Evolutionary conservation across 2,888 invertebrate species (phyloP), one percentile per base, ranked within the genome.

Genomic region (Papilio demoleus): DNA sequence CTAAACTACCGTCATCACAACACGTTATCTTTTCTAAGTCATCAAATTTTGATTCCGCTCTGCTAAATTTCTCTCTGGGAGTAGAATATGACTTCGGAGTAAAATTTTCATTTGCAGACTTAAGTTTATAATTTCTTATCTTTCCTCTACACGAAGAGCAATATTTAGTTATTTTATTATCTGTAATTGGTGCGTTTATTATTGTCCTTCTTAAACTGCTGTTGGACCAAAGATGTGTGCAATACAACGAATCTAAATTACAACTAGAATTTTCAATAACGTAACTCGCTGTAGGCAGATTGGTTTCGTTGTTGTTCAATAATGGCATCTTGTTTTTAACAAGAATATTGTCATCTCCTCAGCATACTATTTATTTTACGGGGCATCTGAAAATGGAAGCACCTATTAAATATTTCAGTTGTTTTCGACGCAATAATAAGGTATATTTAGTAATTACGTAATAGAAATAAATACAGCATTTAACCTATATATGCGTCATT

Each of bases 141-240:
- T 92, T 92, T 65, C 90, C 90, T 74, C 81, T 87, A 77, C 91
- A 92, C 8, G 87, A 85, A 70, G 88, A 88, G 74, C 92, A 92
- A 75, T 90, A 86, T 76, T 86, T 87, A 70, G 86, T 83, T 58
- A 78, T 77, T 81, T 81, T 85, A 68, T 77, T 83, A 68, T 90
- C 82, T 65, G 76, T 78, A 72, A 76, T 74, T 53, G 85, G 81
- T 69, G 81, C 79, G 75, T 83, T 82, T 74, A 90, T 76, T 65
- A 88, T 81, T 61, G 83, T 82, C 74, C 81, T 86, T 75, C 88
- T 82, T 71, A 88, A 78, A 72, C 83, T 75, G 73, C 86, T 89
- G 72, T 89, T 86, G 65, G 82, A 80, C 92, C 91, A 91, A 71
- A 91, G 81, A 75, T 90, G 88, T 56, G 92, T 85, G 74, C 88